Percentiles rank a stretch among this genome's conserved stretches.
These are phyloP conservation scores for Adelphocoris suturalis DNA, from an alignment of 2,888 invertebrate genomes.

Conservation along the genomic window DNA sequence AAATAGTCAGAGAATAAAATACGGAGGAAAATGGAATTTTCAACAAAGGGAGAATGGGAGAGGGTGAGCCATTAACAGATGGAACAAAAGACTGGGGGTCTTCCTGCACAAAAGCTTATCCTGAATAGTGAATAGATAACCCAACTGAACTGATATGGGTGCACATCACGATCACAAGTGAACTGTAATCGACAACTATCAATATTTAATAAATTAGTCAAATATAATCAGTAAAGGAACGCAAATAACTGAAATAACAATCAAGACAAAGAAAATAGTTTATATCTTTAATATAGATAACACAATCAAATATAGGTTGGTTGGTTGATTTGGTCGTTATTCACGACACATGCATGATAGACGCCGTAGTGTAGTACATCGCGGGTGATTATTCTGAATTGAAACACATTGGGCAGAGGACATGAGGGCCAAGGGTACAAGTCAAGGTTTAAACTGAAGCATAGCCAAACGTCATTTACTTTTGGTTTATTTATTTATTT, in stretches of 20 bases:
- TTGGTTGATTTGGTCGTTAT: background rate
- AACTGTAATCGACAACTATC: background rate
- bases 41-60: background rate
- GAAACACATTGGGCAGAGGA: too few species aligned
- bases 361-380: too few species aligned
- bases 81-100: conserved; percentile 5
- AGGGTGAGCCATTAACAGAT: conserved; percentile 13
- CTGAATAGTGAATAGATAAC: background rate
- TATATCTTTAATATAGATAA: background rate
- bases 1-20: background rate
- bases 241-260: background rate
- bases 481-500: too few species aligned
- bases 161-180: background rate
- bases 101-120: conserved; percentile 8
- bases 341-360: too few species aligned
- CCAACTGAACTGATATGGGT: background rate
- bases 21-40: background rate
- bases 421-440: too few species aligned
- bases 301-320: background rate
- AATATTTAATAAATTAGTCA: background rate
- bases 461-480: too few species aligned
- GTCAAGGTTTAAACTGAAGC: too few species aligned
- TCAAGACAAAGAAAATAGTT: background rate
- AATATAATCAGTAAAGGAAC: background rate
- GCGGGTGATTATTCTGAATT: too few species aligned